Percentiles rank a stretch among this genome's conserved stretches.
These are phyloP conservation scores for Buphagus erythrorhynchus DNA, from an alignment of 2,797 vertebrate species.

Conservation along the genomic window DNA sequence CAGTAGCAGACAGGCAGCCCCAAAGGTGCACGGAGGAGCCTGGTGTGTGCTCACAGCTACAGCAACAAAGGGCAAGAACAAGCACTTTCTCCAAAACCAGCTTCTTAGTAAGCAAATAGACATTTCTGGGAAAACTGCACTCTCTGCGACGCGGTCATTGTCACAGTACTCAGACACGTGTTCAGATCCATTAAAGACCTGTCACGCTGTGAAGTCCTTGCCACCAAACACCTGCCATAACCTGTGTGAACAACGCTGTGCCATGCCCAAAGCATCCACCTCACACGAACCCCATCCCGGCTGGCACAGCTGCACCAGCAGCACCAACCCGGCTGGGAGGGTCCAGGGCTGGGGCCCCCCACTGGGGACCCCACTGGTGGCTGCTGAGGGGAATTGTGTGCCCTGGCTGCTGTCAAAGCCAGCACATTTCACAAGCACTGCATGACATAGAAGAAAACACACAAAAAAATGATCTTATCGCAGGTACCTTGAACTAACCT, in stretches of 20 bases:
- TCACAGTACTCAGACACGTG: background rate
- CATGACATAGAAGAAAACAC: background rate
- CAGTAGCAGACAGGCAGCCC: background rate
- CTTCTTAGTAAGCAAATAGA: background rate
- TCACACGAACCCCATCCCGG: background rate
- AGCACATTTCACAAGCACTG: background rate
- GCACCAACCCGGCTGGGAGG: background rate
- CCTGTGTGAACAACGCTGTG: background rate
- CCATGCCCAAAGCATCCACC: rapidly evolving
- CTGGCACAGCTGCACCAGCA: background rate
- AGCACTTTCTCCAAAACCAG: background rate
- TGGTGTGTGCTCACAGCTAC: background rate
- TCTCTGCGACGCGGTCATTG: background rate
- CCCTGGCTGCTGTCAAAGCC: background rate
- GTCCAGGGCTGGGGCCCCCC: background rate
- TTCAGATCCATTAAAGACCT: background rate
- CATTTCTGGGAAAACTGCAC: background rate
- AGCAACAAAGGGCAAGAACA: background rate
- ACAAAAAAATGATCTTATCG: background rate
- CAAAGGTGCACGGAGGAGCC: background rate
- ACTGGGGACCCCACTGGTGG: rapidly evolving
- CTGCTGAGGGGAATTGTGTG: background rate
- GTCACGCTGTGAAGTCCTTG: background rate
- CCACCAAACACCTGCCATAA: background rate
- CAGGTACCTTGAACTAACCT: constrained; percentile 40